Evolutionary conservation across 2,113 vertebrate species (phyloP).

Genomic region (Tamias sibiricus): DNA sequence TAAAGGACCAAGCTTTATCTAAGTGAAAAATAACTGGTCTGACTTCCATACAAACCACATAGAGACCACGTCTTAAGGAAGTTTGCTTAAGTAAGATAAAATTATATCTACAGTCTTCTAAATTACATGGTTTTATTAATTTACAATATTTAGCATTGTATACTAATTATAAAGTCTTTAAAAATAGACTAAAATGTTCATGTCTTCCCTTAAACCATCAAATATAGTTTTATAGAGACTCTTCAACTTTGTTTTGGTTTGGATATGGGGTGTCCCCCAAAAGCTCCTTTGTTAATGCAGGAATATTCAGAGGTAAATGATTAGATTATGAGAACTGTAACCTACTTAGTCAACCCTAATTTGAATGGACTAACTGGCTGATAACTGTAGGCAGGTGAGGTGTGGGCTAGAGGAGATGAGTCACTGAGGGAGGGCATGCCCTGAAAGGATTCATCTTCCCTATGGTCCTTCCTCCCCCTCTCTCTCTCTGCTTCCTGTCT

Average conservation of each 20-base stretch:
- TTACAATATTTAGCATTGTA: background rate
- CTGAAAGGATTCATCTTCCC: no score
- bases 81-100: background rate
- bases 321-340: no score
- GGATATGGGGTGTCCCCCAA: no score
- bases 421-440: no score
- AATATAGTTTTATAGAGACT: background rate
- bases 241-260: background rate
- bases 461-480: no score
- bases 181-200: background rate
- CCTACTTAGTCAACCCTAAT: no score
- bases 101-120: background rate
- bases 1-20: background rate
- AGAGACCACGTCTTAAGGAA: background rate
- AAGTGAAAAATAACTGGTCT: background rate
- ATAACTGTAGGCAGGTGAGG: no score
- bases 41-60: background rate
- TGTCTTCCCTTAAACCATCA: background rate
- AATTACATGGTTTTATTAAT: background rate
- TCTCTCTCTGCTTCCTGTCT: no score
- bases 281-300: no score
- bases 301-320: no score
- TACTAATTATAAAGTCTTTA: background rate
- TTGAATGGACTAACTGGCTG: no score
- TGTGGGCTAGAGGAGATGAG: no score